phyloP scores from a whole-genome alignment of 2,113 vertebrate genomes.

The Erythrocercus mccallii region DNA sequence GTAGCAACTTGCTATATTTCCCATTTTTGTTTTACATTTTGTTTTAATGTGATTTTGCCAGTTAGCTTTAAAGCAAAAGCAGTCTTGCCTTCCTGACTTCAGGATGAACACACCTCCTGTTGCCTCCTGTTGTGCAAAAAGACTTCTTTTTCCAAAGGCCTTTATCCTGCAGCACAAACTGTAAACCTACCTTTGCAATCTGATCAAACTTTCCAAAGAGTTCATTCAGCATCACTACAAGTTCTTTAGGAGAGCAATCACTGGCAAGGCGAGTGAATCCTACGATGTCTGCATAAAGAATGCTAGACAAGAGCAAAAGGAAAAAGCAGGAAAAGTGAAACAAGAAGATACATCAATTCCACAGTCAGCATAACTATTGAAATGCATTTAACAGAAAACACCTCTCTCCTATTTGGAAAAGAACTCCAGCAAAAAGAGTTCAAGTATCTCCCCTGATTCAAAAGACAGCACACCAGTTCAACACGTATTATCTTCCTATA shows the following conservation, averaged over 20 bases:
- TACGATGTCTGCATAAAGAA: conserved; percentile 97
- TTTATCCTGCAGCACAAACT: background rate
- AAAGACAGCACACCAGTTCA: background rate
- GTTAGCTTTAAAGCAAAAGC: background rate
- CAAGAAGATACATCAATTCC: accelerated
- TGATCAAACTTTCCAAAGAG: conserved; percentile 98
- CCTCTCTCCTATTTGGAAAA: background rate
- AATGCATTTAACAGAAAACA: background rate
- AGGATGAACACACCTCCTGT: background rate
- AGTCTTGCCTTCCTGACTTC: background rate
- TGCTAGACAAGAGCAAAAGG: conserved; percentile 71
- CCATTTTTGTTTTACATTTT: background rate
- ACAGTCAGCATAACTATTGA: background rate
- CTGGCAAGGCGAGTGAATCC: conserved; percentile 96
- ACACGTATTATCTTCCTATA: accelerated
- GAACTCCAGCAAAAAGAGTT: background rate
- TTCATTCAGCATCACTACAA: conserved; percentile 96
- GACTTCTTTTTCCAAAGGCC: background rate
- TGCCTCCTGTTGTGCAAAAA: background rate
- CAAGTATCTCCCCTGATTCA: background rate
- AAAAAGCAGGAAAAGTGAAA: background rate
- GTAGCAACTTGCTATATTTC: background rate
- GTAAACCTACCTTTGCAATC: conserved; percentile 90
- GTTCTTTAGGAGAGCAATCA: conserved; percentile 95
- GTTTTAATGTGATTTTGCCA: background rate